A percentile compares a stretch with the other conserved stretches of the same genome.
phyloP scores from a whole-genome alignment of 1,140 invertebrate genomes.

The Leptonema lineaticorne region DNA sequence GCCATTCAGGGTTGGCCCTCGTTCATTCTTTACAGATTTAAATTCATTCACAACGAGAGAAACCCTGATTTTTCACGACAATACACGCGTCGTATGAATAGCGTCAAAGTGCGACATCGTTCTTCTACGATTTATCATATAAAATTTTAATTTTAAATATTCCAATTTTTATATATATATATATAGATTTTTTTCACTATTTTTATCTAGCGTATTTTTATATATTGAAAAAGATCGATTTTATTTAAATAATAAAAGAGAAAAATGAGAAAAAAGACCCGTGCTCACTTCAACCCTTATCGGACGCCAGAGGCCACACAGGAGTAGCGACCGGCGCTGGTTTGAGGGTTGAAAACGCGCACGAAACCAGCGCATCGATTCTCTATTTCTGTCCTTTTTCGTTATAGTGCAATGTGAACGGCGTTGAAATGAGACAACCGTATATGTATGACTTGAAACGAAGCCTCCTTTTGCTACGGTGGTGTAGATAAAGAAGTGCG shows the following conservation, averaged over 20 bases:
- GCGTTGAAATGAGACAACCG: too few relatives aligned
- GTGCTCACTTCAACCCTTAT: constrained; percentile 33
- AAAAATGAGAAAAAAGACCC: constrained; percentile 10
- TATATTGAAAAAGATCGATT: constrained; percentile 24
- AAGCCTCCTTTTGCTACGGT: background rate
- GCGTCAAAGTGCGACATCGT: background rate
- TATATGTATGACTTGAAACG: too few relatives aligned
- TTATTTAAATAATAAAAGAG: constrained; percentile 16
- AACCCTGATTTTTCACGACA: background rate
- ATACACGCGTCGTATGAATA: too few relatives aligned
- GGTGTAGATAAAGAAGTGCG: constrained; percentile 20
- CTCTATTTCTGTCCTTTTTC: background rate
- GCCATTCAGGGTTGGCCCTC: background rate
- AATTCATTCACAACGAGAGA: background rate
- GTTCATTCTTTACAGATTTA: background rate
- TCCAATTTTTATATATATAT: background rate
- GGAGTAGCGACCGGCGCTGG: too few relatives aligned
- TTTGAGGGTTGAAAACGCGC: background rate
- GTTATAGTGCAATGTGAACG: too few relatives aligned
- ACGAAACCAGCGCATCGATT: background rate
- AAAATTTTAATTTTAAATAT: too few relatives aligned
- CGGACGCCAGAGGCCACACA: constrained; percentile 28
- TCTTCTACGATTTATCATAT: background rate
- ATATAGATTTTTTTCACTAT: background rate
- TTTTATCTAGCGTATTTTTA: background rate